phyloP scores from a whole-genome alignment of 2,113 vertebrate species.

The Sula dactylatra region DNA sequence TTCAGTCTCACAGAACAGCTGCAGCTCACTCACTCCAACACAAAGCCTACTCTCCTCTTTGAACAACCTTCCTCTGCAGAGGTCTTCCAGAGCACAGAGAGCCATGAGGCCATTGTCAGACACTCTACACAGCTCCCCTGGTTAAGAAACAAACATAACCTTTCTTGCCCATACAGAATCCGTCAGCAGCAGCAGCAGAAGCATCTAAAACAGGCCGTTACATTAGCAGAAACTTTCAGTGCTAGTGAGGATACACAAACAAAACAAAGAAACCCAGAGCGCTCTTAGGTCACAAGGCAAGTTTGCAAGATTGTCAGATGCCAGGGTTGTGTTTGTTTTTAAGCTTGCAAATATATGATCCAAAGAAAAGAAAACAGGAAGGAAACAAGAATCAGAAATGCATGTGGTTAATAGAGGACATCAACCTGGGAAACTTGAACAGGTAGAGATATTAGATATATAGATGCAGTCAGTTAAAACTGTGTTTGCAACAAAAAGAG shows the following conservation, averaged over 20 bases:
- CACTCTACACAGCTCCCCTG: background rate
- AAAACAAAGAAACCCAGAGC: background rate
- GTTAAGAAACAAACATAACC: background rate
- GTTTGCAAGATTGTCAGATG: background rate
- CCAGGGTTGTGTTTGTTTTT: background rate
- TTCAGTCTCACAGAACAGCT: background rate
- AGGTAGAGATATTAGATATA: background rate
- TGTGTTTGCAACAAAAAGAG: background rate
- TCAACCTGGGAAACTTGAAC: background rate
- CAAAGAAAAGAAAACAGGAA: background rate
- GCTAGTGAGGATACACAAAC: background rate
- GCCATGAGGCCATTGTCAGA: background rate
- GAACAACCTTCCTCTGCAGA: background rate
- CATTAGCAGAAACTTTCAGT: background rate
- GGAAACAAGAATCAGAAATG: background rate
- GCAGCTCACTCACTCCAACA: background rate
- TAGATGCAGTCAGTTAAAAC: background rate
- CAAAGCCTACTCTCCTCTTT: background rate
- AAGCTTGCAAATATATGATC: background rate
- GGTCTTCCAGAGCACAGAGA: background rate
- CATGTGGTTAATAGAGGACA: background rate
- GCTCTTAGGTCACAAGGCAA: background rate
- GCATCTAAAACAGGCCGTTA: background rate
- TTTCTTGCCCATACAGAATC: background rate
- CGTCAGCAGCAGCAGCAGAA: fast-evolving